Base-by-base conservation (phyloP, 2,888 invertebrate genomes). In the Colletes collaris region DNA sequence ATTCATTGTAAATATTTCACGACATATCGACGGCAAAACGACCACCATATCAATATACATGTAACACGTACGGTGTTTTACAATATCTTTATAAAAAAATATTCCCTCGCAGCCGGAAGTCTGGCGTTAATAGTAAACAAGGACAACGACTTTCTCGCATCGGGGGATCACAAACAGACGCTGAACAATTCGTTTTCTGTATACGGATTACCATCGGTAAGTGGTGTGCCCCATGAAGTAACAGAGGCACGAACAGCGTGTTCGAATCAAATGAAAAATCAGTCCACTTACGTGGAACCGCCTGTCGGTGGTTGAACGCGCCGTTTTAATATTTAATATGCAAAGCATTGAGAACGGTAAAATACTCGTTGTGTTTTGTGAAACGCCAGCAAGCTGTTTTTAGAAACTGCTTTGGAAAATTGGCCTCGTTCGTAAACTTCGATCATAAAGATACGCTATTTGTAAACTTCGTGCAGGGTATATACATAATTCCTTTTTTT, bases 31-130 rank as follows among this genome's bases (percentile, higher is more conserved):
- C 40, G 60, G 60, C 49, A 56, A 46, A 62, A 46, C 16, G 16
- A 16, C 46, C 66, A 55, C 40, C 35, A 44, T 58, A 63, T n/a
- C 55, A 19, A 59, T 65, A 71, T 46, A 65, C 6, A 37, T 40
- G 55, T 64, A 50, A 71, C 60, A 37, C 55, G 56, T 60, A 71
- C 72, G 16, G 10, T 37, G 59, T 68, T 70, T 60, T 65, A 66
- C 60, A 76, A 53, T 75, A 52, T 50, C 52, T 35, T 65, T 69
- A 56, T 70, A 76, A 74, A 62, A 71, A 73, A 68, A 71, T 75
- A 59, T 79, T 64, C 56, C 79, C 70, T 90, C 71, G 58, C 82
- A 92, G 92, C 89, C 76, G 91, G 90, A 82, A 90, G 83, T 72
- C 84, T 91, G 59, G 91, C 89, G 7, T 68, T 92, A 55, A 66